A percentile compares a stretch with the other conserved stretches of the same genome.
Evolutionary conservation across 2,888 invertebrate species (phyloP).

Genomic region (Pyrrhia umbra): DNA sequence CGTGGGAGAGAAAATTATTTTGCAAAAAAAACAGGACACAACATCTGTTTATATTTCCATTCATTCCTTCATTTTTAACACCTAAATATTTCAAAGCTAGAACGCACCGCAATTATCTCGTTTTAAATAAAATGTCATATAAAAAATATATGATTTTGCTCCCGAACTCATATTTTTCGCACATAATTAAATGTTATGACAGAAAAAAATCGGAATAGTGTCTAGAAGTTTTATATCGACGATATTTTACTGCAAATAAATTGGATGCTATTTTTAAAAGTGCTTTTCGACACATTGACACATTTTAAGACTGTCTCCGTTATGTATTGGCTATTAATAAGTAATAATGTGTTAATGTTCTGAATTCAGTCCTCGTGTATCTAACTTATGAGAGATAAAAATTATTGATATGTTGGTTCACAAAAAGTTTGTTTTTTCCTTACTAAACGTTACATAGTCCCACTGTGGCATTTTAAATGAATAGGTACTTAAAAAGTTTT

Average conservation of each 20-base stretch:
- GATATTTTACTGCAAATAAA: conserved; percentile 42
- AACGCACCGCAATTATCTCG: conserved; percentile 32
- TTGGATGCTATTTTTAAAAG: conserved; percentile 42
- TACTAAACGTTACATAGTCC: not conserved
- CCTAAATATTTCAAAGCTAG: conserved; percentile 31
- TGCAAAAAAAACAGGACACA: conserved; percentile 28
- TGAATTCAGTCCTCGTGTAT: conserved; percentile 17
- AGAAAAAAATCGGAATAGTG: conserved; percentile 35
- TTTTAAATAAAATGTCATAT: conserved; percentile 31
- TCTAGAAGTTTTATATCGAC: conserved; percentile 42
- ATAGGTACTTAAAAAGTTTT: not conserved
- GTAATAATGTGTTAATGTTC: conserved; percentile 29
- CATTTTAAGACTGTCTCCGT: conserved; percentile 29
- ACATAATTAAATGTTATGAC: conserved; percentile 52
- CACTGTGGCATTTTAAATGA: not conserved
- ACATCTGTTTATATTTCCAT: conserved; percentile 40
- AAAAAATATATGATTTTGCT: conserved; percentile 10
- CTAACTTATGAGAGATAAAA: conserved; percentile 25
- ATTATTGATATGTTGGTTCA: conserved; percentile 6
- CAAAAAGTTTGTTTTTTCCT: conserved; percentile 25
- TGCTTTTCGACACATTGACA: conserved; percentile 49
- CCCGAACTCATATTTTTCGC: conserved; percentile 28
- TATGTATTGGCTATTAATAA: conserved; percentile 43
- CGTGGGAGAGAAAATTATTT: conserved; percentile 9
- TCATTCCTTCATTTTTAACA: conserved; percentile 29